phyloP scores from a whole-genome alignment of 1,140 invertebrate species.

The Tetragonula clypearis region DNA sequence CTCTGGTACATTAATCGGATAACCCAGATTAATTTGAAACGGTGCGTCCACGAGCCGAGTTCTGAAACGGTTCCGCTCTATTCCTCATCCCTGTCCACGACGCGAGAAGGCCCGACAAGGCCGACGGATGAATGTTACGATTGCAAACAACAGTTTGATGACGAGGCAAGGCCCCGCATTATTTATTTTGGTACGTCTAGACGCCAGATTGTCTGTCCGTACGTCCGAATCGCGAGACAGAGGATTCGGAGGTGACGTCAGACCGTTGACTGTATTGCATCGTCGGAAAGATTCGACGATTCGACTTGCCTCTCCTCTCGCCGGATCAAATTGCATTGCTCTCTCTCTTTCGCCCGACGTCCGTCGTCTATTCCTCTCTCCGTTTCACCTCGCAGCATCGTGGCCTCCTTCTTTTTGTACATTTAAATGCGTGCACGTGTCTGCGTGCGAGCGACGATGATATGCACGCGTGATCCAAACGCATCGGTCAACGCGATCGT shows the following conservation, averaged over 20 bases:
- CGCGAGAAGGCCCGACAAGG: constrained; percentile 49
- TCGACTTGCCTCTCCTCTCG: constrained; percentile 38
- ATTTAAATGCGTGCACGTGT: constrained; percentile 60
- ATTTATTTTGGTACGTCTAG: constrained; percentile 81
- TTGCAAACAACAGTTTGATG: constrained; percentile 76
- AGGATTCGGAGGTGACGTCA: constrained; percentile 77
- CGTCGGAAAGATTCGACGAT: constrained; percentile 34
- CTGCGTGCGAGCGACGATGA: constrained; percentile 37
- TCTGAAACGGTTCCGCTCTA: constrained; percentile 7
- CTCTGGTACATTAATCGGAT: not conserved
- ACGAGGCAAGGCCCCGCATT: constrained; percentile 70
- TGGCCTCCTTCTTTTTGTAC: constrained; percentile 14
- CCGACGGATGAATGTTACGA: constrained; percentile 62
- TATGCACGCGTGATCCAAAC: constrained; percentile 37
- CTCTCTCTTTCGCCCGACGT: constrained; percentile 30
- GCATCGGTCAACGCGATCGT: not conserved
- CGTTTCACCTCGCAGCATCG: constrained; percentile 3
- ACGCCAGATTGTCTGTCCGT: constrained; percentile 80
- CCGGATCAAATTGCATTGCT: constrained; percentile 63
- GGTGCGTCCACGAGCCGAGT: not conserved
- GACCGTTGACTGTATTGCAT: constrained; percentile 57
- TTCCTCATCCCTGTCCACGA: constrained; percentile 22
- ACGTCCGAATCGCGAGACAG: constrained; percentile 72
- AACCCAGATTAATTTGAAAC: constrained; percentile 1
- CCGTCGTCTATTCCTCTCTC: constrained; percentile 23